Percentiles rank a stretch among this genome's conserved stretches.
Evolutionary conservation across 2,888 invertebrate species (phyloP).

Genomic region (Tachina fera): DNA sequence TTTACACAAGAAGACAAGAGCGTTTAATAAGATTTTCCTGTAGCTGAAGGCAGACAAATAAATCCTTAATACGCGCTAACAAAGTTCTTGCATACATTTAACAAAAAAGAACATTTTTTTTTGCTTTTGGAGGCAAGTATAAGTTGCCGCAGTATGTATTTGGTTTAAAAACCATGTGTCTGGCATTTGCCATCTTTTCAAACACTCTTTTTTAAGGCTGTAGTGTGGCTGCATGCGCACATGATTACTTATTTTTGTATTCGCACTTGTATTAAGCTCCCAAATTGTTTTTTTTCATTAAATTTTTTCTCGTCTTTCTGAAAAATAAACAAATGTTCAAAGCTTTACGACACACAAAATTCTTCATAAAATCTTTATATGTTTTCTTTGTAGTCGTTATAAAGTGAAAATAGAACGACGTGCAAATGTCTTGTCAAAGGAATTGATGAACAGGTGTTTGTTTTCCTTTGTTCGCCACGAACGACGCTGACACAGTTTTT

Average conservation of each 20-base stretch:
- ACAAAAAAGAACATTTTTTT: too few relatives aligned
- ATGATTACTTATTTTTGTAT: background rate
- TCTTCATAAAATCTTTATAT: slow-evolving; percentile 3
- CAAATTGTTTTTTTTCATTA: background rate
- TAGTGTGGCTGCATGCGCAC: background rate
- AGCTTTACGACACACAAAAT: background rate
- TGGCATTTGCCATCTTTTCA: background rate
- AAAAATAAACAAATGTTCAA: slow-evolving; percentile 10
- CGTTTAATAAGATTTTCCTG: slow-evolving; percentile 57
- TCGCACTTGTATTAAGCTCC: background rate
- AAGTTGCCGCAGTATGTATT: background rate
- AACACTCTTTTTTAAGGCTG: background rate
- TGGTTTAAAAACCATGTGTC: background rate
- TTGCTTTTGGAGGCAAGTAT: background rate
- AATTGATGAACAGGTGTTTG: slow-evolving; percentile 37
- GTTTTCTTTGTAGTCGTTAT: background rate
- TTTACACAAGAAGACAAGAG: slow-evolving; percentile 19
- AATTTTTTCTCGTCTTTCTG: background rate
- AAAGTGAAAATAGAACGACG: background rate
- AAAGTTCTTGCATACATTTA: background rate
- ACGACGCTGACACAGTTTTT: background rate
- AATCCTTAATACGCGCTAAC: background rate
- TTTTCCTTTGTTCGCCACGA: slow-evolving; percentile 5
- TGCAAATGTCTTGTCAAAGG: slow-evolving; percentile 21
- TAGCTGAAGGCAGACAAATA: slow-evolving; percentile 39